These are phyloP conservation scores for Drosophila pachea DNA, from an alignment of 1,140 invertebrate genomes.

Conservation along the genomic window DNA sequence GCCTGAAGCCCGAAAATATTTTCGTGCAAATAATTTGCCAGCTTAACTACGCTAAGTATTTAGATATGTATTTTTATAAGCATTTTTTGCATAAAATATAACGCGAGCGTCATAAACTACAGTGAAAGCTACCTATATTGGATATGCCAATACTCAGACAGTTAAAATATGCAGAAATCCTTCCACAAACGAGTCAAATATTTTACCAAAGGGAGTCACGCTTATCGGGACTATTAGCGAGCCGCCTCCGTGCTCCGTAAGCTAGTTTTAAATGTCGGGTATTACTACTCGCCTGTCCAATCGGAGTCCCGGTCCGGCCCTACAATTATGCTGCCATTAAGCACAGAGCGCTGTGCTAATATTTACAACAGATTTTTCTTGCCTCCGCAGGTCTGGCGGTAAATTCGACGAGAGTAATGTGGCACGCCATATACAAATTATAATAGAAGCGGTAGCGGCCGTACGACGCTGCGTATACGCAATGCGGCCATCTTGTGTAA, in stretches of 20 bases:
- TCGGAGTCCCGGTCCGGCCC: conserved; percentile 18
- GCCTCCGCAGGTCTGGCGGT: conserved; percentile 3
- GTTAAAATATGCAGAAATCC: no score
- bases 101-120: conserved; percentile 24
- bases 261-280: no score
- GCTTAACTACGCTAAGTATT: conserved; percentile 69
- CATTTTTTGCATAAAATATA: conserved; percentile 41
- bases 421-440: conserved; percentile 73
- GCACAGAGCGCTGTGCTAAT: conserved; percentile 45
- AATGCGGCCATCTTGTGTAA: conserved; percentile 60
- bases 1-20: conserved; percentile 57
- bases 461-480: conserved; percentile 67
- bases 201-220: no score
- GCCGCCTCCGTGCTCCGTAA: no score
- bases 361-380: conserved; percentile 64
- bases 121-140: neutral
- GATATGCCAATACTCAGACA: neutral
- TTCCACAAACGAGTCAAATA: no score
- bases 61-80: conserved; percentile 60
- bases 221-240: no score
- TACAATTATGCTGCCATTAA: conserved; percentile 73
- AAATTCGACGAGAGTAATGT: conserved; percentile 23
- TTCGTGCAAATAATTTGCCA: conserved; percentile 76
- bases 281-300: neutral
- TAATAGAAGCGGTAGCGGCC: conserved; percentile 50